Base-by-base conservation (phyloP, 2,113 vertebrate genomes). In the Clarias batrachus region DNA sequence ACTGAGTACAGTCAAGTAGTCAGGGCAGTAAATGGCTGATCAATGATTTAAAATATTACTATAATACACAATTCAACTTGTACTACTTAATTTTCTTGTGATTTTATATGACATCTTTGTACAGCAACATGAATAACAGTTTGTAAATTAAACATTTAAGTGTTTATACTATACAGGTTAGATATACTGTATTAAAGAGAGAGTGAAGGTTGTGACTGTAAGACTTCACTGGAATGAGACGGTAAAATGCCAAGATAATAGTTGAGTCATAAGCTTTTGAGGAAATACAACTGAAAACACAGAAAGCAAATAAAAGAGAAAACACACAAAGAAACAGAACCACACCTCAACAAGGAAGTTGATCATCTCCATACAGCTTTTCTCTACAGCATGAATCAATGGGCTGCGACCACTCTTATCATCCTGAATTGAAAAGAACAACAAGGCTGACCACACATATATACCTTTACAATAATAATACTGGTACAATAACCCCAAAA, bases 341-440 rank as follows among this genome's bases (percentile, higher is more conserved):
- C 88, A 84, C 59, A 88, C 48, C 96, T 97, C 95, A 81, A 97
- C 93, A 33, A 98, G 94, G 86, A 97, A 94, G 87, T 94, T 92
- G 88, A 97, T 95, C 96, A 97, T 96, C 85, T 95, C 95, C 71
- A 92, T 74, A 19, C 93, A 95, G 91, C 95, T 94, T 87, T 93
- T 96, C 85, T 97, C 97, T 85, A 97, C 97, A 0, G 96, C 97
- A 9, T 97, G 96, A 86, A 97, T 94, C 74, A 98, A 94, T 3
- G 97, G 95, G 84, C 94, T 97, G 85, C 96, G 94, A 54, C 97
- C 97, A 37, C 97, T 98, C 90, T 98, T 98, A 80, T 96, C 94
- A 88, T 97, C 96, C 97, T 97, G 89, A 25, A 83, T 63, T 65
- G 59, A 59, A 66, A 74, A 52, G 65, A 23, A 57, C 85, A 82